These are phyloP conservation scores for Andrena hattorfiana DNA, from an alignment of 2,888 invertebrate species.

Conservation along the genomic window DNA sequence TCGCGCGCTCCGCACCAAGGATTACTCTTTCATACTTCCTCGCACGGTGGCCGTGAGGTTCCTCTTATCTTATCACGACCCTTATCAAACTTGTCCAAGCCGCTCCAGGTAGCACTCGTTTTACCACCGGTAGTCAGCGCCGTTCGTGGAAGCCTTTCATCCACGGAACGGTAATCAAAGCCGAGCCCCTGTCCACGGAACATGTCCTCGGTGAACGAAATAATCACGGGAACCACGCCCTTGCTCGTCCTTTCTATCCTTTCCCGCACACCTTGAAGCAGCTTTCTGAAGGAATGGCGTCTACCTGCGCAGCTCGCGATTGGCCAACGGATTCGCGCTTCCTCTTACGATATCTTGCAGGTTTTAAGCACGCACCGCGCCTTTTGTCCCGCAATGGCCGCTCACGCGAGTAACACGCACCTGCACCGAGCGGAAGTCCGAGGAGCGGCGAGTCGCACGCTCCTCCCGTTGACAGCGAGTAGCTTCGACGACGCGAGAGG, in stretches of 20 bases:
- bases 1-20: not conserved
- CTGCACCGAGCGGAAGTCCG: slow-evolving; percentile 67
- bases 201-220: slow-evolving; percentile 25
- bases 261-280: slow-evolving; percentile 1
- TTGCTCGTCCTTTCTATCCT: not conserved
- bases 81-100: slow-evolving; percentile 28
- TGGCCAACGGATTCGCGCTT: slow-evolving; percentile 66
- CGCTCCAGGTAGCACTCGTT: slow-evolving; percentile 11
- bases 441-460: slow-evolving; percentile 66
- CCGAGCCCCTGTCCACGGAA: slow-evolving; percentile 18
- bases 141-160: slow-evolving; percentile 31
- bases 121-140: slow-evolving; percentile 11
- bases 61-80: slow-evolving; percentile 21
- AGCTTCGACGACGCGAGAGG: slow-evolving; percentile 21
- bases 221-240: slow-evolving; percentile 48
- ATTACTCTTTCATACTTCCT: slow-evolving; percentile 7
- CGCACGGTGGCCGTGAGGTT: not conserved
- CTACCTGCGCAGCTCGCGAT: slow-evolving; percentile 48
- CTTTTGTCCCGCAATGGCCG: slow-evolving; percentile 61
- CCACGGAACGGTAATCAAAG: slow-evolving; percentile 29
- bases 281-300: slow-evolving; percentile 44
- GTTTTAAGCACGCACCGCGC: slow-evolving; percentile 31
- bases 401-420: slow-evolving; percentile 58
- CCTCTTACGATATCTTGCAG: slow-evolving; percentile 44
- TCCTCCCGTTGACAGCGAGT: slow-evolving; percentile 61